Percentiles rank a stretch among this genome's conserved stretches.
Evolutionary conservation across 1,140 invertebrate species (phyloP).

Genomic region (Schlechtendalia chinensis): DNA sequence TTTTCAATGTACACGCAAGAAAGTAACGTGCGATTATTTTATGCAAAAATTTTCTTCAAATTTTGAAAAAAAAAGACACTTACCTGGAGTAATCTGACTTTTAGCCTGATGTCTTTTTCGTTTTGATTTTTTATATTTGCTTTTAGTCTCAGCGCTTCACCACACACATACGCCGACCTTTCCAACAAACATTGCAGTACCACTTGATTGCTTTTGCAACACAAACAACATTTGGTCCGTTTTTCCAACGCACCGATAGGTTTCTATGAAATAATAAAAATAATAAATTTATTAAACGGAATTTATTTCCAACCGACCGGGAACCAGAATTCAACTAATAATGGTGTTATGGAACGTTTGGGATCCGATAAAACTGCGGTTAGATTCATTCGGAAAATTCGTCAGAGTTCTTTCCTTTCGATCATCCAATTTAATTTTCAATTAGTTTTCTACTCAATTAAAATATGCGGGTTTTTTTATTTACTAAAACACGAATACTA

Average conservation of each 20-base stretch:
- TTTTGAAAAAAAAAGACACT: slow-evolving; percentile 24
- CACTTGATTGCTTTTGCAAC: slow-evolving; percentile 72
- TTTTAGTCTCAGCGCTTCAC: slow-evolving; percentile 73
- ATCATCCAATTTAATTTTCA: too few species aligned
- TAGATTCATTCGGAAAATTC: too few species aligned
- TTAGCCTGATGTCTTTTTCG: slow-evolving; percentile 68
- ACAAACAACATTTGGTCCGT: slow-evolving; percentile 70
- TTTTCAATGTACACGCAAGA: not conserved
- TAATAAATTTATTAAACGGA: slow-evolving; percentile 25
- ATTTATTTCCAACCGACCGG: not conserved
- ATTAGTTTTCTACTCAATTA: too few species aligned
- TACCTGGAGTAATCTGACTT: slow-evolving; percentile 72
- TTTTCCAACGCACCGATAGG: slow-evolving; percentile 71
- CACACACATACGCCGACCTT: slow-evolving; percentile 76
- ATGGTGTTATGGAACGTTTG: too few species aligned
- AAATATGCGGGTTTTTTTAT: too few species aligned
- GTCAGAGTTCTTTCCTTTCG: too few species aligned
- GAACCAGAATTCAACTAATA: too few species aligned
- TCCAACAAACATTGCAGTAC: slow-evolving; percentile 69
- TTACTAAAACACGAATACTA: too few species aligned
- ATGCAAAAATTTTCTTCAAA: not conserved
- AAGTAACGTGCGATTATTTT: not conserved
- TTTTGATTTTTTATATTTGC: slow-evolving; percentile 78
- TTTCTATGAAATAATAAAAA: slow-evolving; percentile 61
- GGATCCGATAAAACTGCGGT: too few species aligned